Evolutionary conservation across 64 coral and sea anemone species (phyloP).

Genomic region (Pocillopora verrucosa): DNA sequence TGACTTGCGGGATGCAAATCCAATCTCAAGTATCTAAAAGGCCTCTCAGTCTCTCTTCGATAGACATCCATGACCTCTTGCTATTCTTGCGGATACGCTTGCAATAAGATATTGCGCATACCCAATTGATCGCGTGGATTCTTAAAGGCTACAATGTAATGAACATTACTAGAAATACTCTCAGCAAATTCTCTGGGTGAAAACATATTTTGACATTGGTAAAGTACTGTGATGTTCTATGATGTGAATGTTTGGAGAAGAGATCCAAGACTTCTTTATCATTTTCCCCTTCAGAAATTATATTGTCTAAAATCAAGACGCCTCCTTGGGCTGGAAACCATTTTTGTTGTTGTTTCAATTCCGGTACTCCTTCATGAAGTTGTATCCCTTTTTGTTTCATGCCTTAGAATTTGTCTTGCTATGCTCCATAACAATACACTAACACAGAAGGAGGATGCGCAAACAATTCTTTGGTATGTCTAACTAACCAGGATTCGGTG

Average conservation of each 20-base stretch:
- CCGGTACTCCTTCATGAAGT: slow-evolving; percentile 45
- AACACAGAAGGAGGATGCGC: neutral
- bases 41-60: no score
- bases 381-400: neutral
- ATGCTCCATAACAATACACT: slow-evolving; percentile 37
- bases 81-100: no score
- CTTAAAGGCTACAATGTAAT: no score
- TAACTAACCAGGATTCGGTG: neutral
- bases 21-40: no score
- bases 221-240: no score
- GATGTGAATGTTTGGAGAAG: neutral
- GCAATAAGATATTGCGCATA: no score
- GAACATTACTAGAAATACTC: no score
- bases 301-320: neutral
- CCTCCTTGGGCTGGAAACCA: slow-evolving; percentile 19
- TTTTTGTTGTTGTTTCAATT: neutral
- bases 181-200: no score
- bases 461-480: neutral
- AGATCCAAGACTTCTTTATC: slow-evolving; percentile 16
- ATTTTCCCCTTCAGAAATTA: neutral
- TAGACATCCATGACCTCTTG: no score
- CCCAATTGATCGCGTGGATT: no score
- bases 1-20: no score
- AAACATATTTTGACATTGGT: no score
- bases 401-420: slow-evolving; percentile 38